phyloP scores from a whole-genome alignment of 2,888 invertebrate genomes.

The Prenolepis imparis region DNA sequence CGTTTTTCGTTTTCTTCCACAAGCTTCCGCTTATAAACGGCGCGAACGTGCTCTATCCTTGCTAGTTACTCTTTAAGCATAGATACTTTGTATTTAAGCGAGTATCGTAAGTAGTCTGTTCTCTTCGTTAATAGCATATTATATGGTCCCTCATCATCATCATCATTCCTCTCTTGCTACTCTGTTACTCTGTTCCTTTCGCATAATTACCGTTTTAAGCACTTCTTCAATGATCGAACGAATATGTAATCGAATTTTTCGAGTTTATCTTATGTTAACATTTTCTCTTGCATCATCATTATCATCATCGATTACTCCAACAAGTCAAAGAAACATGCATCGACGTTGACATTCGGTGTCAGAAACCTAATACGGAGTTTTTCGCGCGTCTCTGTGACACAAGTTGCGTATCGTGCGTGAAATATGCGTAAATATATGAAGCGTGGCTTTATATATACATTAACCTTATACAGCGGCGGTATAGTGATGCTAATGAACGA shows the following conservation, averaged over 20 bases:
- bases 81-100: conserved; percentile 60
- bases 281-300: conserved; percentile 13
- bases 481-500: conserved; percentile 15
- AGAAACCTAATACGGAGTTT: background rate
- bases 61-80: conserved; percentile 52
- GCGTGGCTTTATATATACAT: background rate
- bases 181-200: too few relatives aligned
- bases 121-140: conserved; percentile 66
- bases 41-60: conserved; percentile 49
- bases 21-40: background rate
- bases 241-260: too few relatives aligned
- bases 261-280: too few relatives aligned
- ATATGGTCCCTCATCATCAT: conserved; percentile 38
- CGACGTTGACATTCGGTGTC: background rate
- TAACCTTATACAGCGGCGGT: background rate
- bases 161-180: background rate
- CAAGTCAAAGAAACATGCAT: background rate
- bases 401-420: background rate
- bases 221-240: too few relatives aligned
- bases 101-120: conserved; percentile 53
- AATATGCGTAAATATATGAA: background rate
- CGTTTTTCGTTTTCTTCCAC: conserved; percentile 32
- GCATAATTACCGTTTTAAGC: too few relatives aligned
- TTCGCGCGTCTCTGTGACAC: background rate
- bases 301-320: background rate